Conservation (phyloP, 2,113 vertebrate species). For the Puntigrus tetrazona region DNA sequence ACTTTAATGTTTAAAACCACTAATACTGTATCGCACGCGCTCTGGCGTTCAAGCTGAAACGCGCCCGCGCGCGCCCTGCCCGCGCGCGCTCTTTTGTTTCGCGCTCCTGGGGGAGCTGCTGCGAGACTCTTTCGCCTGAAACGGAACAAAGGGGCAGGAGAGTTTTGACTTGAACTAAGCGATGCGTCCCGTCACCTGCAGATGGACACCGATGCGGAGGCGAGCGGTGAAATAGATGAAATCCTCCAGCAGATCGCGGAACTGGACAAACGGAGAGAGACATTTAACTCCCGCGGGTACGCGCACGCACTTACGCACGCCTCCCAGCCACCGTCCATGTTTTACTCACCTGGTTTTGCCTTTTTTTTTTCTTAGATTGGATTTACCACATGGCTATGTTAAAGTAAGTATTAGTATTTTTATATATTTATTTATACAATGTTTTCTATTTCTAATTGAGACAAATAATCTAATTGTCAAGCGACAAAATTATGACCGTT, state of each 20-base stretch:
- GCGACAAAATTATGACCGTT: not conserved
- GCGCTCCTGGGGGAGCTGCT: not conserved
- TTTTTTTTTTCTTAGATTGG: slow-evolving; percentile 79
- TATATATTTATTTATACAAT: not conserved
- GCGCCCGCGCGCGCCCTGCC: too few species aligned
- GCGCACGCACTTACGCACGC: slow-evolving; percentile 34
- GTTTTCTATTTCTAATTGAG: not conserved
- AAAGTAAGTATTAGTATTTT: slow-evolving; percentile 48
- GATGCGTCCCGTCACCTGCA: slow-evolving; percentile 37
- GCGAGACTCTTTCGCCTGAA: too few species aligned
- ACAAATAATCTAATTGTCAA: too few species aligned
- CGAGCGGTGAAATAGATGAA: slow-evolving; percentile 64
- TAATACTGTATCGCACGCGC: too few species aligned
- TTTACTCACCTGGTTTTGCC: slow-evolving; percentile 6
- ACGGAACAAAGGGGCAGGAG: not conserved
- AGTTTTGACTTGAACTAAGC: not conserved
- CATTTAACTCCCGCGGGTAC: slow-evolving; percentile 76
- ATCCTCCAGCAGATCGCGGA: slow-evolving; percentile 72
- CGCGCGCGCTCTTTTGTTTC: not conserved
- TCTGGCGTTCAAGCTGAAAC: too few species aligned
- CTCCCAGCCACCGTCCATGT: not conserved
- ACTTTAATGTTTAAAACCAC: too few species aligned
- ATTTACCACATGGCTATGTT: slow-evolving; percentile 52
- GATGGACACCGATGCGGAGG: slow-evolving; percentile 58
- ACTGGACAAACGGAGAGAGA: slow-evolving; percentile 78